Base-by-base conservation (phyloP, 2,113 vertebrate genomes). In the Gracilinanus agilis region DNA sequence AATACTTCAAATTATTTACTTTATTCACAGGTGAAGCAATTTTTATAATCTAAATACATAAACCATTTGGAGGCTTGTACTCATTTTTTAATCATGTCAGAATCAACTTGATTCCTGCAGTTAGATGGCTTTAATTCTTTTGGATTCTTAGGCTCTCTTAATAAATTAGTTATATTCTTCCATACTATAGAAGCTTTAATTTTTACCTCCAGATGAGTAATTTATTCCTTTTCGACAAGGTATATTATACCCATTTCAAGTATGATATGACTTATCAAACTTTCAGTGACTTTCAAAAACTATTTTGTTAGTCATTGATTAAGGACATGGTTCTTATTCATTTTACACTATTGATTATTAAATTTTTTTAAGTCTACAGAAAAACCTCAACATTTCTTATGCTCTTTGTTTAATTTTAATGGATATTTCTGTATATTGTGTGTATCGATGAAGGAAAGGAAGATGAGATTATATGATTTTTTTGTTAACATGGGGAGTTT, bases 1-100 rank as follows among this genome's bases (percentile, higher is more conserved):
- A 29, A 83, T 61, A 29, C 40, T 44, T 54, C 19, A 40, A 11
- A 13, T 1, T 49, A 83, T n/a, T 90, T 49, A 2, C 34, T 5
- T 89, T 44, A 34, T 90, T 7, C 83, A 12, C 2, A 0, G 0
- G 0, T 44, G 55, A 24, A 88, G 11, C 2, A 24, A 0, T 8
- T 9, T 21, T 44, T 44, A 0, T 54, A 0, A 10, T 16, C 27
- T 75, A 54, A 49, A 55, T 53, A 34, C 2, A 10, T 24, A 67
- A 55, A 88, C 34, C 53, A 19, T 34, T 44, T 34, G 24, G 58
- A 27, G 89, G 24, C 9, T 83, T 83, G 16, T 40, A 40, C 67
- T 83, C n/a, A n/a, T 75, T 75, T 75, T 67, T 75, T 75, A n/a
- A n/a, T 75, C 34, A 7, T 23, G 24, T 16, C 44, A 53, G 55